Base-by-base conservation (phyloP, 2,113 vertebrate species). In the Gambusia holbrooki region DNA sequence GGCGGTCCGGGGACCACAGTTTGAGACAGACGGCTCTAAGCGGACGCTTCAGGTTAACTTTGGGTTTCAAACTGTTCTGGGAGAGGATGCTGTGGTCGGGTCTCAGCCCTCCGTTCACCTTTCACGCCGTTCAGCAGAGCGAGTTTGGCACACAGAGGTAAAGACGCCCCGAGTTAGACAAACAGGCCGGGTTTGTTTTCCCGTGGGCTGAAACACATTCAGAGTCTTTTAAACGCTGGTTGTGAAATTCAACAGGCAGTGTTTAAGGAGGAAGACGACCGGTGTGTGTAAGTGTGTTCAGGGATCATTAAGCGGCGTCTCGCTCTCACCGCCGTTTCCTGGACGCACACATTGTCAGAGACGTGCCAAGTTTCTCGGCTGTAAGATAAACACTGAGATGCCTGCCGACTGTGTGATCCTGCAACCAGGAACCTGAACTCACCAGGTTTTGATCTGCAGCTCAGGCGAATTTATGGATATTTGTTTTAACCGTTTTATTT, bases 171-270 rank as follows among this genome's bases (percentile, higher is more conserved):
- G 27, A 69, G 45, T 48, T 27, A 51, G 9, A 69, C 86, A 89
- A 90, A 89, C 90, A 79, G 15, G 74, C 63, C 74, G 77, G 89
- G 90, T 93, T 92, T 91, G 80, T 86, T 76, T 87, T 85, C 88
- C 90, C 90, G 89, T 0, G 3, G 85, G 84, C 88, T 81, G 86
- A 32, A 15, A 66, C 77, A 67, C 68, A 37, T 81, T 80, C 84
- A 51, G 63, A 88, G 79, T 84, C 89, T 82, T 92, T 93, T 84
- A 91, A 88, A 81, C 87, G 84, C 87, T 81, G 88, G 83, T 94
- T 95, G 94, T 93, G 93, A 95, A 95, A 96, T 95, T 95, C 90
- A 92, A 79, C 94, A 93, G 87, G 76, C 84, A 62, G 71, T 94
- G 71, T 90, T 87, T 93, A 93, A 91, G 92, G 88, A 90, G 89